These are phyloP conservation scores for Leucophenga varia DNA, from an alignment of 1,140 invertebrate species.

Conservation along the genomic window DNA sequence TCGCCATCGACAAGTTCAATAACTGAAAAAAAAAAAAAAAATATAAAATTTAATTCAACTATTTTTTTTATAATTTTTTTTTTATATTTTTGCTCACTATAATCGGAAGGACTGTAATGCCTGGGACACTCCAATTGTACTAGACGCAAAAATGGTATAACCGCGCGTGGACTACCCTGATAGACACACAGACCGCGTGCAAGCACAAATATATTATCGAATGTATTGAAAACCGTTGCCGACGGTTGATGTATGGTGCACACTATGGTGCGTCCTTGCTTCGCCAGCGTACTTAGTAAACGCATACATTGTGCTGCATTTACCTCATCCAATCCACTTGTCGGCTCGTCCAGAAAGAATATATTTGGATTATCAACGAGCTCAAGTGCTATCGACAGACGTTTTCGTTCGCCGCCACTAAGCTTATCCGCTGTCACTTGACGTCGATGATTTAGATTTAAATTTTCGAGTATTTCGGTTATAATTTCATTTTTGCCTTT, in stretches of 20 bases:
- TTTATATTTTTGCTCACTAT: constrained; percentile 62
- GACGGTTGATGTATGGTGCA: constrained; percentile 82
- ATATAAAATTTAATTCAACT: constrained; percentile 4
- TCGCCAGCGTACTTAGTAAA: constrained; percentile 66
- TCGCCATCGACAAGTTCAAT: constrained; percentile 57
- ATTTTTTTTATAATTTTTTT: neutral
- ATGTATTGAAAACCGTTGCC: constrained; percentile 82
- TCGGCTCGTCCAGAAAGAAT: constrained; percentile 70
- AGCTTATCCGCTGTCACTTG: constrained; percentile 66
- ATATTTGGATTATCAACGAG: constrained; percentile 82
- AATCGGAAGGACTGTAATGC: constrained; percentile 84
- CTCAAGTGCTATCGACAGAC: constrained; percentile 80
- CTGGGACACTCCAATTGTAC: constrained; percentile 71
- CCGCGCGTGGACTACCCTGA: constrained; percentile 67
- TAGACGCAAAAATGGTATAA: constrained; percentile 71
- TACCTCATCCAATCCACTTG: constrained; percentile 83
- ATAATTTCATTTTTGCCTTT: constrained; percentile 51
- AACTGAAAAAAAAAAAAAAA: constrained; percentile 36
- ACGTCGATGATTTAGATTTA: constrained; percentile 65
- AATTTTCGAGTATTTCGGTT: constrained; percentile 62
- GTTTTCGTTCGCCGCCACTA: constrained; percentile 76
- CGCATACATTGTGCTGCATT: constrained; percentile 83
- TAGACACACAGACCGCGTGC: constrained; percentile 72
- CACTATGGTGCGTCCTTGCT: constrained; percentile 71
- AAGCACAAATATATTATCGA: constrained; percentile 75